A percentile compares a stretch with the other conserved stretches of the same genome.
phyloP scores from a whole-genome alignment of 1,140 invertebrate genomes.

The Phymorhynchus buccinoides region DNA sequence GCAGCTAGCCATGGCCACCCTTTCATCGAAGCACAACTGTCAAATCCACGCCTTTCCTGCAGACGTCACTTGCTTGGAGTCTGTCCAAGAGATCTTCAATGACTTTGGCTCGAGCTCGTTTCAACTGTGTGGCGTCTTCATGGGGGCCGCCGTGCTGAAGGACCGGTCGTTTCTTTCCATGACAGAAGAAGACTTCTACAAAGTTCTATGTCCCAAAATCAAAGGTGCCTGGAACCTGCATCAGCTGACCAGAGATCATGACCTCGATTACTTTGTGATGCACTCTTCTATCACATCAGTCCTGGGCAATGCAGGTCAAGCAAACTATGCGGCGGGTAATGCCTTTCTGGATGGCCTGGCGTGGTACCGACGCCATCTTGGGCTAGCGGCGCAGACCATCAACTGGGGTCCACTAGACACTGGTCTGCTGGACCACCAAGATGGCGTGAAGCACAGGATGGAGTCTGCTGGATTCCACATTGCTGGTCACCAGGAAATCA shows the following conservation, averaged over 20 bases:
- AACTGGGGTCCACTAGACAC: conserved; percentile 59
- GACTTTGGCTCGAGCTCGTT: not conserved
- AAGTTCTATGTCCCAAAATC: conserved; percentile 54
- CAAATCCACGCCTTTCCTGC: conserved; percentile 1
- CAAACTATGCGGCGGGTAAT: conserved; percentile 57
- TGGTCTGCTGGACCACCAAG: conserved; percentile 45
- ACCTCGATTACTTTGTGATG: conserved; percentile 59
- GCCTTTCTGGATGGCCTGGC: conserved; percentile 58
- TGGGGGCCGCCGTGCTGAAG: conserved; percentile 35
- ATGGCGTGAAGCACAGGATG: conserved; percentile 28
- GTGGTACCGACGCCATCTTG: conserved; percentile 45
- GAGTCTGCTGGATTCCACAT: conserved; percentile 40
- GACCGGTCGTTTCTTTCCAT: conserved; percentile 28
- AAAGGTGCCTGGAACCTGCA: conserved; percentile 62
- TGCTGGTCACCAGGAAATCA: conserved; percentile 32
- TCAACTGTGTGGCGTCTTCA: conserved; percentile 29
- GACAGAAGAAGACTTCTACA: conserved; percentile 50
- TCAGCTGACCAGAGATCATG: conserved; percentile 41
- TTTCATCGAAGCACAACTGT: not conserved
- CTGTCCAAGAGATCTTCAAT: not conserved
- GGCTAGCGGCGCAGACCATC: conserved; percentile 53
- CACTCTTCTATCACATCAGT: conserved; percentile 56
- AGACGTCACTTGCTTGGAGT: not conserved
- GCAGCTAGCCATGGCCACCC: not conserved
- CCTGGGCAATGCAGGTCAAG: conserved; percentile 56